phyloP scores from a whole-genome alignment of 2,797 vertebrate species.

The Amphiprion clarkii region DNA sequence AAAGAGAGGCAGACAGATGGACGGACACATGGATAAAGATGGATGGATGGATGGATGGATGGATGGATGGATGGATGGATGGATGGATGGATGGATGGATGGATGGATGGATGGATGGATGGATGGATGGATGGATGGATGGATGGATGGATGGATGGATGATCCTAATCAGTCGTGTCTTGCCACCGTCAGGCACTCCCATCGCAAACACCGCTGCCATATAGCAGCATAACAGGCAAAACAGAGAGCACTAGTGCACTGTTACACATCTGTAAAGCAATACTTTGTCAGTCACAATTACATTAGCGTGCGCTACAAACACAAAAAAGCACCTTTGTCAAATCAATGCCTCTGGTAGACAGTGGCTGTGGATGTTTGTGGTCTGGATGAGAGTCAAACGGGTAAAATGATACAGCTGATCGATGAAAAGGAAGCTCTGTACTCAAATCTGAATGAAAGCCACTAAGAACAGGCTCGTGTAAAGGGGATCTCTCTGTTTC shows the following conservation, averaged over 20 bases:
- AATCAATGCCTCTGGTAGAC: conserved; percentile 44
- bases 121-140: conserved; percentile 33
- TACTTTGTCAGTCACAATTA: conserved; percentile 20
- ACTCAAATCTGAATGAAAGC: conserved; percentile 4
- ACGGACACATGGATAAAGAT: conserved; percentile 42
- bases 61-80: conserved; percentile 32
- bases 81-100: conserved; percentile 40
- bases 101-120: conserved; percentile 35
- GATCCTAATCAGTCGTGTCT: conserved; percentile 44
- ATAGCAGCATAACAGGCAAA: conserved; percentile 1
- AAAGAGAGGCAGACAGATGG: conserved; percentile 62
- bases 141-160: conserved; percentile 28
- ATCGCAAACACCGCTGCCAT: conserved; percentile 24
- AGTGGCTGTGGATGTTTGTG: conserved; percentile 21
- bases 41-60: conserved; percentile 35
- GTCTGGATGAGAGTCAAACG: conserved; percentile 32
- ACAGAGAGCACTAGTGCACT: not conserved
- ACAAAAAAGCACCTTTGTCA: conserved; percentile 29
- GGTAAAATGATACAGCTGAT: conserved; percentile 38
- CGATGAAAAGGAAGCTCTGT: conserved; percentile 42
- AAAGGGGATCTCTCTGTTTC: conserved; percentile 1
- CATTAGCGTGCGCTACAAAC: conserved; percentile 22
- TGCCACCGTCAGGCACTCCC: conserved; percentile 21
- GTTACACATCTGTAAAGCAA: conserved; percentile 22
- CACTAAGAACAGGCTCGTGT: not conserved